A percentile compares a stretch with the other conserved stretches of the same genome.
These are phyloP conservation scores for Lasius platythorax DNA, from an alignment of 2,888 invertebrate species.

Conservation along the genomic window DNA sequence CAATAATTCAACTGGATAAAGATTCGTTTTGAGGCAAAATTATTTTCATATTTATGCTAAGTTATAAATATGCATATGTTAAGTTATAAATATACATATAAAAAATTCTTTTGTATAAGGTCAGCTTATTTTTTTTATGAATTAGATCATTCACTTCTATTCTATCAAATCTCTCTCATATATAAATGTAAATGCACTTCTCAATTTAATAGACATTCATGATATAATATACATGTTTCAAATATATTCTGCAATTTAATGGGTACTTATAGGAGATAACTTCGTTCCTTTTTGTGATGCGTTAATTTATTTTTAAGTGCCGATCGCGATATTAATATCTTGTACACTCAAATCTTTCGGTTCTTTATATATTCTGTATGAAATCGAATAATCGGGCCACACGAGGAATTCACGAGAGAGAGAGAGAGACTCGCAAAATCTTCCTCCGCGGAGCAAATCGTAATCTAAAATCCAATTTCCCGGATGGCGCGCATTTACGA, in stretches of 20 bases:
- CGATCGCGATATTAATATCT: not conserved
- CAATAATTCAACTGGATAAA: not conserved
- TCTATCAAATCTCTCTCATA: not conserved
- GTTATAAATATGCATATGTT: not conserved
- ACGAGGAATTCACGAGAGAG: conserved; percentile 4
- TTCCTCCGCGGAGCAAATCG: conserved; percentile 32
- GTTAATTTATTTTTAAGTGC: not conserved
- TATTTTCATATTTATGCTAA: not conserved
- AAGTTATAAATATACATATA: not conserved
- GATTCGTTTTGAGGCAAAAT: not conserved
- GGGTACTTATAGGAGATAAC: not conserved
- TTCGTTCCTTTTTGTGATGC: not conserved
- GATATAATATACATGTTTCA: not conserved
- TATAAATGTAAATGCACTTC: not conserved
- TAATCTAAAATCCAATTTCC: conserved; percentile 70
- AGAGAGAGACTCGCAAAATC: conserved; percentile 10
- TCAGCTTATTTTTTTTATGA: not conserved
- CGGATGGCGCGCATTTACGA: conserved; percentile 69
- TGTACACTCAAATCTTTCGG: not conserved
- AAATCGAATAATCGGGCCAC: not conserved
- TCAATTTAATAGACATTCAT: not conserved
- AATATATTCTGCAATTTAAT: conserved; percentile 17
- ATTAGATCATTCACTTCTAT: not conserved
- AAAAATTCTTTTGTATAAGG: not conserved
- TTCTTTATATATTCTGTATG: not conserved